phyloP scores from a whole-genome alignment of 2,888 invertebrate genomes.

The Phoronis australis region DNA sequence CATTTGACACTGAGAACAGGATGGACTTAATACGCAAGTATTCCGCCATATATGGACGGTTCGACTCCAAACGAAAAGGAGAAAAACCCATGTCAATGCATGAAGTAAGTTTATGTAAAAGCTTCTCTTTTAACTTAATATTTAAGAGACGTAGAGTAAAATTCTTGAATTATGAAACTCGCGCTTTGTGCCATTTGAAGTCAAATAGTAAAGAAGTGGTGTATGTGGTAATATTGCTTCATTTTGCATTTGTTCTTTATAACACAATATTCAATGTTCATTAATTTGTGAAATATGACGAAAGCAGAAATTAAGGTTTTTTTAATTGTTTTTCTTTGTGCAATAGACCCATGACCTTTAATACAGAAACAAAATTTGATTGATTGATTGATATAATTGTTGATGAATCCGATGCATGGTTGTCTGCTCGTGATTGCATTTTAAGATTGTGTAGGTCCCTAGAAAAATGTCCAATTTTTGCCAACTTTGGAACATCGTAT shows the following conservation, averaged over 20 bases:
- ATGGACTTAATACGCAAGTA: slow-evolving; percentile 79
- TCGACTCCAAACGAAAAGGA: slow-evolving; percentile 93
- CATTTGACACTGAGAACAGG: slow-evolving; percentile 72
- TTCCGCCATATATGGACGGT: slow-evolving; percentile 95
- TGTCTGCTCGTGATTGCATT: too few relatives aligned
- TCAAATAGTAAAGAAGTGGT: background rate
- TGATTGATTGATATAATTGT: too few relatives aligned
- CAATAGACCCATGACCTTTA: too few relatives aligned
- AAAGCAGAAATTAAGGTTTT: background rate
- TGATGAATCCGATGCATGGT: too few relatives aligned
- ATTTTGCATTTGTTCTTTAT: background rate
- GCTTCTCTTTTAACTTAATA: background rate
- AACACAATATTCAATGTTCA: background rate
- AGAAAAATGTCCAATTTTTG: too few relatives aligned
- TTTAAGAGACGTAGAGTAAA: background rate
- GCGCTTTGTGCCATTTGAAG: background rate
- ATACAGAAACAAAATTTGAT: too few relatives aligned
- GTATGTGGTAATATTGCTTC: background rate
- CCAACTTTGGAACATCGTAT: too few relatives aligned
- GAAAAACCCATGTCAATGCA: slow-evolving; percentile 95
- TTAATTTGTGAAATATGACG: background rate
- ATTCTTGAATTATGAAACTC: background rate
- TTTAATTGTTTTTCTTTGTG: background rate
- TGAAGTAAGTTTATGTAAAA: too few relatives aligned
- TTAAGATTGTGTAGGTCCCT: too few relatives aligned